Conservation (phyloP, 2,113 vertebrate genomes). For the Pelodiscus sinensis region DNA sequence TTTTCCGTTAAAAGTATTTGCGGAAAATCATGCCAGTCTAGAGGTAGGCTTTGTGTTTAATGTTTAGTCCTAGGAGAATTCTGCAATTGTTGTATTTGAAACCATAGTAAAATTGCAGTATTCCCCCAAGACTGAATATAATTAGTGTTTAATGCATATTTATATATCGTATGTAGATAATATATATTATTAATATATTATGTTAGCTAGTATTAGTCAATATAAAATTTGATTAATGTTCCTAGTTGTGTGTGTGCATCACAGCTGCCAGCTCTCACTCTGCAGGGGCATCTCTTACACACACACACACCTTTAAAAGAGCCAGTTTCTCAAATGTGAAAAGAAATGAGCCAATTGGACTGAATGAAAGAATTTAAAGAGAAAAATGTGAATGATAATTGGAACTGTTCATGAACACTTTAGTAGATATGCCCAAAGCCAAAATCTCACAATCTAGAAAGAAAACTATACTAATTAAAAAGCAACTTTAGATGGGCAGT, state of each 20-base stretch:
- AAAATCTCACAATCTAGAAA: too few species aligned
- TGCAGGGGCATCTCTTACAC: too few species aligned
- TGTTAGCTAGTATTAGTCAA: not conserved
- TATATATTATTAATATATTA: not conserved
- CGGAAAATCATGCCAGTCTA: too few species aligned
- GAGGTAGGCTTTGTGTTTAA: not conserved
- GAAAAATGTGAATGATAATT: too few species aligned
- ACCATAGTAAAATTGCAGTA: too few species aligned
- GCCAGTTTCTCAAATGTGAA: not conserved
- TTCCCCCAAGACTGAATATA: too few species aligned
- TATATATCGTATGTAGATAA: not conserved
- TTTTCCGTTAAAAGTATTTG: too few species aligned
- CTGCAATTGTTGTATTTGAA: too few species aligned
- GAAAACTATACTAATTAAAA: not conserved
- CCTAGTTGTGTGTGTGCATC: not conserved
- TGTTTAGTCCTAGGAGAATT: not conserved
- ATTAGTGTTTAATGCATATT: not conserved
- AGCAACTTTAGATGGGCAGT: not conserved
- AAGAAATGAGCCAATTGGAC: not conserved
- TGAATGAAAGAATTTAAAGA: not conserved
- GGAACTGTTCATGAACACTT: not conserved
- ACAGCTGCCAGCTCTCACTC: too few species aligned
- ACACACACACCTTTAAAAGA: too few species aligned
- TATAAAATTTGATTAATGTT: not conserved
- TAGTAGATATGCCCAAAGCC: not conserved